These are phyloP conservation scores for Delichon dasypus DNA, from an alignment of 2,797 vertebrate genomes.

Conservation along the genomic window DNA sequence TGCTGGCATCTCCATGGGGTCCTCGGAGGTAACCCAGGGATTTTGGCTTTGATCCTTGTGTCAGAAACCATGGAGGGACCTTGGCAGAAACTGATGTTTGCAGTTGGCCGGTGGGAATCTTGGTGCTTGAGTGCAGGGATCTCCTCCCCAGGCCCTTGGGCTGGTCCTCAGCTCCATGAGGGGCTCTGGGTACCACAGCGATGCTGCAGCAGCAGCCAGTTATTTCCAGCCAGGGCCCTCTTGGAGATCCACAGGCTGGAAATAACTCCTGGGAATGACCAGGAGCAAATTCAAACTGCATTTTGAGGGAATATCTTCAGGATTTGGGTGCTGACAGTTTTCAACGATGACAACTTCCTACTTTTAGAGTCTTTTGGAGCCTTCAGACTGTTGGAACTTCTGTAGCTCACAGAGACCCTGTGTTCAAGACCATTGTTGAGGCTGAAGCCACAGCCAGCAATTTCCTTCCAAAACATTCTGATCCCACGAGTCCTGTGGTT, in stretches of 20 bases:
- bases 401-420: neutral
- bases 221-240: neutral
- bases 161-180: rapidly evolving
- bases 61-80: neutral
- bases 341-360: neutral
- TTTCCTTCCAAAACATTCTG: neutral
- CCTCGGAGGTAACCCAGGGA: neutral
- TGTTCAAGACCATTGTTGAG: neutral
- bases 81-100: neutral
- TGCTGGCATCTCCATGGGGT: rapidly evolving
- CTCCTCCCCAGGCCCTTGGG: neutral
- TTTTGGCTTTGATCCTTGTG: neutral
- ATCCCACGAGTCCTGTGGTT: neutral
- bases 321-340: neutral
- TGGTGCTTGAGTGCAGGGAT: rapidly evolving
- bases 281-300: neutral
- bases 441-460: neutral
- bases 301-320: neutral
- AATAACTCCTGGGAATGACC: neutral
- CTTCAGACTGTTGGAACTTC: neutral
- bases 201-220: neutral
- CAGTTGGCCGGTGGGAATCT: neutral
- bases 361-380: neutral
- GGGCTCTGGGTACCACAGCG: neutral
- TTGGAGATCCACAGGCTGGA: neutral